Conservation (phyloP, 2,888 invertebrate genomes). For the Drosophila nigricruria region DNA sequence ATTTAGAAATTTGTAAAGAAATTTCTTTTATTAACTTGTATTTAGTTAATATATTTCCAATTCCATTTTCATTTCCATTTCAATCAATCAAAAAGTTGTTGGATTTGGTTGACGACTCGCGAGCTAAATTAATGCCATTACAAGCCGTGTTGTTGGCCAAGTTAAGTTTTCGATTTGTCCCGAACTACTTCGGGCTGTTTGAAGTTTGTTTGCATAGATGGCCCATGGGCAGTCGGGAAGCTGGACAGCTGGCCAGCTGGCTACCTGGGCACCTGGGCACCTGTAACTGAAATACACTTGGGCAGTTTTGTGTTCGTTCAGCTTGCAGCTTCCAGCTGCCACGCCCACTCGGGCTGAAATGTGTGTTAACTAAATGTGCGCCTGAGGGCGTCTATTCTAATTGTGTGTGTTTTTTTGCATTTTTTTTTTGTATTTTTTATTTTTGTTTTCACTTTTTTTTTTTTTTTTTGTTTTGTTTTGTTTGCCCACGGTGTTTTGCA, state of each 20-base stretch:
- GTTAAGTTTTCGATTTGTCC: slow-evolving; percentile 13
- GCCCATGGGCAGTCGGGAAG: slow-evolving; percentile 22
- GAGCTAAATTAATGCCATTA: neutral
- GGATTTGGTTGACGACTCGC: neutral
- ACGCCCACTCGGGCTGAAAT: slow-evolving; percentile 3
- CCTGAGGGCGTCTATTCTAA: slow-evolving; percentile 52
- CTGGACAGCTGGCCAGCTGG: neutral
- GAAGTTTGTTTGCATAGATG: slow-evolving; percentile 27
- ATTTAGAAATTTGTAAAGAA: neutral
- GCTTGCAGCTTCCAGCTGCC: slow-evolving; percentile 4
- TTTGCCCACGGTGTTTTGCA: slow-evolving; percentile 22
- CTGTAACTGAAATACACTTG: slow-evolving; percentile 19
- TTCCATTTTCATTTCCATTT: neutral
- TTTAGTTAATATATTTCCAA: neutral
- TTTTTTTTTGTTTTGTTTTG: slow-evolving; percentile 17
- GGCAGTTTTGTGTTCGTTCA: neutral
- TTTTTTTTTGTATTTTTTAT: slow-evolving; percentile 18
- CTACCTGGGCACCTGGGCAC: neutral
- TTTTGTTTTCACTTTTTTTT: slow-evolving; percentile 24
- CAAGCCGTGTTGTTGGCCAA: neutral
- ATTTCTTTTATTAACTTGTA: neutral
- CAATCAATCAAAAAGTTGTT: neutral
- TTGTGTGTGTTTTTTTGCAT: slow-evolving; percentile 55
- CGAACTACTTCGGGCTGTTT: slow-evolving; percentile 7
- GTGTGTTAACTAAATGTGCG: slow-evolving; percentile 39